Conservation (phyloP, 2,888 invertebrate genomes). For the Trachelus tabidus region DNA sequence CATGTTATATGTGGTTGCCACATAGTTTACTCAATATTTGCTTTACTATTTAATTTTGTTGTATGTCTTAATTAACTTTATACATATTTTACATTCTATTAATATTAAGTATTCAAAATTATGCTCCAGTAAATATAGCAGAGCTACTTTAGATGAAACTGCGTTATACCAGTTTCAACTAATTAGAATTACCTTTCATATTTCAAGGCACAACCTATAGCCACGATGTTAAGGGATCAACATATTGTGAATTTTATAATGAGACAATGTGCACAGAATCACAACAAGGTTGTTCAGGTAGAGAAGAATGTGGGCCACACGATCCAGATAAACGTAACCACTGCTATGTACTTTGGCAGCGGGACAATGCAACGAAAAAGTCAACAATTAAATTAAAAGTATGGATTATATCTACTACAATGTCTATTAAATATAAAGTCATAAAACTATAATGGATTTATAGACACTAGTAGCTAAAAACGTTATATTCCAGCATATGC, state of each 20-base stretch:
- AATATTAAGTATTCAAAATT: background rate
- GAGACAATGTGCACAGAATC: slow-evolving; percentile 68
- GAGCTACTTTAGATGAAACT: background rate
- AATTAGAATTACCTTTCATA: background rate
- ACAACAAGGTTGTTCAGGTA: slow-evolving; percentile 66
- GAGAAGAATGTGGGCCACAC: slow-evolving; percentile 75
- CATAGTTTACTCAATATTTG: background rate
- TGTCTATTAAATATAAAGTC: slow-evolving; percentile 60
- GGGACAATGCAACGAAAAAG: slow-evolving; percentile 73
- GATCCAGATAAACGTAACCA: slow-evolving; percentile 81
- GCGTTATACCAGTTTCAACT: background rate
- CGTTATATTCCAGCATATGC: background rate
- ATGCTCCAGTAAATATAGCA: background rate
- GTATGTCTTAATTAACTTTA: background rate
- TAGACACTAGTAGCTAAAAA: background rate
- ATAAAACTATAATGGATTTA: background rate
- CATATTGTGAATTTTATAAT: slow-evolving; percentile 78
- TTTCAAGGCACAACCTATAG: slow-evolving; percentile 34
- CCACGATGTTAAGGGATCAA: slow-evolving; percentile 65
- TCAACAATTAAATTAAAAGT: slow-evolving; percentile 65
- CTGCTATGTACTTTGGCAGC: slow-evolving; percentile 87
- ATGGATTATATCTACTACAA: slow-evolving; percentile 7
- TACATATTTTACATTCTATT: background rate
- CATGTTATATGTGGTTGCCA: background rate
- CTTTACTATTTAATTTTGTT: background rate